Evolutionary conservation across 2,113 vertebrate genomes (phyloP).

Genomic region (Solenodon paradoxus): DNA sequence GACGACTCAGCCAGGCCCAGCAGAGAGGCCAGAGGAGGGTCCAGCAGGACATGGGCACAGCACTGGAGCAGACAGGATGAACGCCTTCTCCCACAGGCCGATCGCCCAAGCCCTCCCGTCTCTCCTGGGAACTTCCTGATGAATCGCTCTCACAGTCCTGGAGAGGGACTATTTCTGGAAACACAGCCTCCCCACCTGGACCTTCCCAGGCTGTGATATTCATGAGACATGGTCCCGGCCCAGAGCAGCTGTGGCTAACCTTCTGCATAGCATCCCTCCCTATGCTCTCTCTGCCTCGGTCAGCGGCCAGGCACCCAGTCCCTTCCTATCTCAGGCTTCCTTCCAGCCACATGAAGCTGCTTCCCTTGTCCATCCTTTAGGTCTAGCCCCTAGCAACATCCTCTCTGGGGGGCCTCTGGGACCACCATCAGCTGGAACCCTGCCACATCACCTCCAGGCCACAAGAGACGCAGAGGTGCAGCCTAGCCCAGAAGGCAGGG

Average conservation of each 20-base stretch:
- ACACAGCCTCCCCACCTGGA: not conserved
- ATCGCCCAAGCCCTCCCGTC: not conserved
- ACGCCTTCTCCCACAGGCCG: not conserved
- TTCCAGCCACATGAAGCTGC: not conserved
- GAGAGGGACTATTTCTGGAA: not conserved
- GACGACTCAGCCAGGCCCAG: not conserved
- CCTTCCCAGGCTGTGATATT: not conserved
- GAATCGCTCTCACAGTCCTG: not conserved
- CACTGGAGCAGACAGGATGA: not conserved
- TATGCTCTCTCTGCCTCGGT: too few relatives aligned
- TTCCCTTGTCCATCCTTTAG: too few relatives aligned
- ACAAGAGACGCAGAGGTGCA: too few relatives aligned
- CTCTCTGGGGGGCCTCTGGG: not conserved
- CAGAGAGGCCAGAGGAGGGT: too few relatives aligned
- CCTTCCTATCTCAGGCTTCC: not conserved
- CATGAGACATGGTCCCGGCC: too few relatives aligned
- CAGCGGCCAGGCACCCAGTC: not conserved
- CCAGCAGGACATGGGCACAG: not conserved
- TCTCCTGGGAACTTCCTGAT: not conserved
- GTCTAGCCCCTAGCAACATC: not conserved
- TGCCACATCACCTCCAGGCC: not conserved
- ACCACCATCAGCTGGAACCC: rapidly evolving
- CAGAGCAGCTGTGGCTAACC: too few relatives aligned
- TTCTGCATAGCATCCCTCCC: too few relatives aligned
- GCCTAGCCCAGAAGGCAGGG: not conserved